Conservation (phyloP, 2,888 invertebrate genomes). For the Petrophora chlorosata region DNA sequence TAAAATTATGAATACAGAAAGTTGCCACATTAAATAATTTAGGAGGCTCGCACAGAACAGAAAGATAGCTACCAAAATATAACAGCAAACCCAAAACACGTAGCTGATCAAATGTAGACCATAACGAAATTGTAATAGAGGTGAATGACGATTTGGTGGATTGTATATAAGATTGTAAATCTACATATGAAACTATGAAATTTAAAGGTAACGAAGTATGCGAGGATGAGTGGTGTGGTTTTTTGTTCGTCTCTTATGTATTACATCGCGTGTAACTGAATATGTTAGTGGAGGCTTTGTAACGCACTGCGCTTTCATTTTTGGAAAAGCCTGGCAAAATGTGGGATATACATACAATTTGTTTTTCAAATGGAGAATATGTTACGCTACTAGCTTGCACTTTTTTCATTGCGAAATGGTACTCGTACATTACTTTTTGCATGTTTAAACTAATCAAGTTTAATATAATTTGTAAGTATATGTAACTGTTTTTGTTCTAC, state of each 20-base stretch:
- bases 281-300: conserved; percentile 8
- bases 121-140: conserved; percentile 15
- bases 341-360: too few species aligned
- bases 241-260: conserved; percentile 24
- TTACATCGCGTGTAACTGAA: conserved; percentile 19
- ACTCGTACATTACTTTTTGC: too few species aligned
- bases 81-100: background rate
- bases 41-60: conserved; percentile 33
- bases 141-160: background rate
- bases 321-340: too few species aligned
- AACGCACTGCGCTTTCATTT: background rate
- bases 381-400: too few species aligned
- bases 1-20: conserved; percentile 42
- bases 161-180: conserved; percentile 15
- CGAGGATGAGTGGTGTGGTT: conserved; percentile 33
- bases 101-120: conserved; percentile 7
- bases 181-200: conserved; percentile 44
- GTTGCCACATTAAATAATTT: conserved; percentile 45
- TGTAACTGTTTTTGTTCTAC: too few species aligned
- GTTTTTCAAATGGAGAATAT: too few species aligned
- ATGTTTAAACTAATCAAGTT: too few species aligned
- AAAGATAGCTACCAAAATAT: conserved; percentile 32
- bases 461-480: too few species aligned
- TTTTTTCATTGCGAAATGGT: too few species aligned
- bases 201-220: conserved; percentile 43